phyloP scores from a whole-genome alignment of 2,113 vertebrate species.

The Lampris megalopsis region DNA sequence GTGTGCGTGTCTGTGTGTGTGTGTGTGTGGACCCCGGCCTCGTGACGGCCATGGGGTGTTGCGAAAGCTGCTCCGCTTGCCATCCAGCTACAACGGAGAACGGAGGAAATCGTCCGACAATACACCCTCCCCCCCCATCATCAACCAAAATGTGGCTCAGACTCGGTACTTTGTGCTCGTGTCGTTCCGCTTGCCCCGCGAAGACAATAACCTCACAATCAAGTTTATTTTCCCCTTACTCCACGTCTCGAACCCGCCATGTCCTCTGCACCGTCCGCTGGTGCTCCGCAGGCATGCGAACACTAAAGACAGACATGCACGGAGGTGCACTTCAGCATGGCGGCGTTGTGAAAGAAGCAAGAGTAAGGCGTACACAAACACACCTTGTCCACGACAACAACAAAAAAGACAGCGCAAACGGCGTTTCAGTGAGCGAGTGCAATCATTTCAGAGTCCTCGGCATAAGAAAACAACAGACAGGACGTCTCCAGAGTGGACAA shows the following conservation, averaged over 20 bases:
- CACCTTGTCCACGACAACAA: slow-evolving; percentile 41
- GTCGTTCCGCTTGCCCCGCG: neutral
- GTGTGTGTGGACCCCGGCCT: too few relatives aligned
- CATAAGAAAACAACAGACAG: slow-evolving; percentile 29
- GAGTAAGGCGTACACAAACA: slow-evolving; percentile 45
- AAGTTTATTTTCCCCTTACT: neutral
- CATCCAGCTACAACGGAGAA: too few relatives aligned
- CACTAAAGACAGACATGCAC: neutral
- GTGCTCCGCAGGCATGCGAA: neutral
- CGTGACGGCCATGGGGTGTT: too few relatives aligned
- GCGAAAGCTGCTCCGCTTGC: too few relatives aligned
- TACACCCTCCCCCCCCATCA: neutral
- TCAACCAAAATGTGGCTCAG: neutral
- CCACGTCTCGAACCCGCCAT: neutral
- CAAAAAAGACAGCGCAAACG: slow-evolving; percentile 45
- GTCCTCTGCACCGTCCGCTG: neutral
- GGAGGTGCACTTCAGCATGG: slow-evolving; percentile 39
- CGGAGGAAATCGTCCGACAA: neutral
- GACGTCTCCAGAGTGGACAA: slow-evolving; percentile 34
- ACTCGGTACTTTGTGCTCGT: neutral
- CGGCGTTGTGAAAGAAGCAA: slow-evolving; percentile 24
- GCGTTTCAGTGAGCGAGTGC: slow-evolving; percentile 53
- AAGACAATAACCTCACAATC: neutral
- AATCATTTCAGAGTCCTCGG: slow-evolving; percentile 43
- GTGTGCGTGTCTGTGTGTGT: too few relatives aligned